Base-by-base conservation (phyloP, 2,888 invertebrate species). In the Orthosia incerta region DNA sequence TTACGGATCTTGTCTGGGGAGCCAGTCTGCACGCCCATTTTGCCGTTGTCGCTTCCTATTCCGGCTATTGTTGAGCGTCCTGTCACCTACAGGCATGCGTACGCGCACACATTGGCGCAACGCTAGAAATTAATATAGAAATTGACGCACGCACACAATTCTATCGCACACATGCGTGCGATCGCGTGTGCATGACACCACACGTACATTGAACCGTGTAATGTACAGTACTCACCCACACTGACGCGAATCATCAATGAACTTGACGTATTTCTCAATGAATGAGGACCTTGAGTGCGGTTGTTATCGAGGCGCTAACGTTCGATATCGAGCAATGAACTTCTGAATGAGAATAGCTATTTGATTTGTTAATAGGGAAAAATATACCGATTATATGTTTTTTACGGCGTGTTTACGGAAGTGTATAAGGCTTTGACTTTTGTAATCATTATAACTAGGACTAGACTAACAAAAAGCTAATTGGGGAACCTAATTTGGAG, bases 51-150 rank as follows among this genome's bases (percentile, higher is more conserved):
- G 93, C 94, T 95, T 95, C 95, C 95, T 94, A 95, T 95, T 95
- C 95, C 95, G 95, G 95, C 95, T 94, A 95, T 95, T 95, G 95
- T 95, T 93, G 92, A 90, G 93, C 95, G 94, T 95, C 95, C 95
- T 94, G 95, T 93, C 91, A 88, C 90, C 86, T 89, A 90, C 89
- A 90, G 89, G 90, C 90, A 91, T 92, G 90, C 91, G 91, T 91
- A 88, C 88, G 90, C 90, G 88, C 91, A 91, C 90, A 92, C 89
- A 86, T 59, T 64, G 46, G 48, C 45, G 51, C 72, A 76, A 68
- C 82, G 73, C 79, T 88, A 87, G 83, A 85, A 87, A 85, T 88
- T 82, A 81, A 83, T 82, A 79, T 84, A 83, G 76, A 84, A 78
- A 85, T 84, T 80, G 74, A 80, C 80, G 73, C 83, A 82, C 80